Percentiles rank a stretch among this genome's conserved stretches.
Evolutionary conservation across 1,140 invertebrate species (phyloP).

Genomic region (Asobara japonica): DNA sequence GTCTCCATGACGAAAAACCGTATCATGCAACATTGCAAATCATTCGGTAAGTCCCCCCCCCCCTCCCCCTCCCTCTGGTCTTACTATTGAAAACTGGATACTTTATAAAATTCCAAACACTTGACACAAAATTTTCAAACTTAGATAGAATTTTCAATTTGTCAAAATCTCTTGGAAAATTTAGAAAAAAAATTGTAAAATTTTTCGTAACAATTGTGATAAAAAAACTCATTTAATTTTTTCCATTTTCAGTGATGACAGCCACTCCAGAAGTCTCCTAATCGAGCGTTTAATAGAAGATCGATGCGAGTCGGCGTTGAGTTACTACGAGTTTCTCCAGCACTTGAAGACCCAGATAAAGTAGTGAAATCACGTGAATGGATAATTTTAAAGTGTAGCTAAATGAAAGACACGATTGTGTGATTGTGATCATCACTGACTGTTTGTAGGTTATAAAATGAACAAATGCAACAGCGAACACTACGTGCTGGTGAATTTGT

Average conservation of each 20-base stretch:
- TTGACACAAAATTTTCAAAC: no score
- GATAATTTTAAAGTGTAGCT: slow-evolving; percentile 21
- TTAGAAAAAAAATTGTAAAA: no score
- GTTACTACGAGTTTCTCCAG: slow-evolving; percentile 98
- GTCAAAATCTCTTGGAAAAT: no score
- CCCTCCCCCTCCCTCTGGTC: no score
- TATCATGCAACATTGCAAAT: slow-evolving; percentile 81
- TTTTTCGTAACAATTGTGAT: no score
- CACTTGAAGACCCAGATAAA: slow-evolving; percentile 93
- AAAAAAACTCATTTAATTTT: no score
- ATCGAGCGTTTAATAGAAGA: slow-evolving; percentile 94
- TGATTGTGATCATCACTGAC: not conserved
- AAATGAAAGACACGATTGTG: not conserved
- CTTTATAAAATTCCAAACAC: no score
- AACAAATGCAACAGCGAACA: not conserved
- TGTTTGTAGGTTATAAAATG: not conserved
- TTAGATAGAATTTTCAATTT: no score
- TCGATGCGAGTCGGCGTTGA: slow-evolving; percentile 90
- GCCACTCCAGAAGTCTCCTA: slow-evolving; percentile 82
- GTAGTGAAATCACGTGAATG: slow-evolving; percentile 61
- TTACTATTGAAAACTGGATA: no score
- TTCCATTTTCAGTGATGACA: slow-evolving; percentile 82
- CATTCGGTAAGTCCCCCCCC: slow-evolving; percentile 82
- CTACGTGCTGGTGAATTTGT: not conserved
- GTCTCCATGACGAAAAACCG: slow-evolving; percentile 87